These are phyloP conservation scores for Nycticebus coucang DNA, from an alignment of 2,113 vertebrate species.

Conservation along the genomic window DNA sequence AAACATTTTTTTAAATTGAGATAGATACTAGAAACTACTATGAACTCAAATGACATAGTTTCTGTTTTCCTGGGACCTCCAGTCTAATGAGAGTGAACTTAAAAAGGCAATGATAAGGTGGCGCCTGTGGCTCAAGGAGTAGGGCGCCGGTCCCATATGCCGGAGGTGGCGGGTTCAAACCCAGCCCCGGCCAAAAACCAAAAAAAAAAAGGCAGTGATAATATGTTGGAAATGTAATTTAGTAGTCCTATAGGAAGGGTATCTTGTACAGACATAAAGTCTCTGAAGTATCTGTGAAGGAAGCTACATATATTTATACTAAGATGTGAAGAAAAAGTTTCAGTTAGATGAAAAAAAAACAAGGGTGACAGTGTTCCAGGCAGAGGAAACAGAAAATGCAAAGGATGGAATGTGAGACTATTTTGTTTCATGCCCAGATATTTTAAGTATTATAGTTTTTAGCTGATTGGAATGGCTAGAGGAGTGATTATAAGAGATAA, in stretches of 20 bases:
- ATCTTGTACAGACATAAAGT: neutral
- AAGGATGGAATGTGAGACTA: neutral
- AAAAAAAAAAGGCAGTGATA: neutral
- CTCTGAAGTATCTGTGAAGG: slow-evolving; percentile 2
- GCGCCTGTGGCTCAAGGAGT: too few relatives aligned
- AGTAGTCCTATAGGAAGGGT: neutral
- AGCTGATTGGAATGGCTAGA: neutral
- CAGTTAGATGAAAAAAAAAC: neutral
- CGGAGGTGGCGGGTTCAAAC: too few relatives aligned
- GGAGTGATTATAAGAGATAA: neutral
- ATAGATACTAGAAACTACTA: neutral
- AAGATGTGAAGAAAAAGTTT: neutral
- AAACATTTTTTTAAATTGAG: neutral
- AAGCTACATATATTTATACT: neutral
- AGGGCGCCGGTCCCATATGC: too few relatives aligned
- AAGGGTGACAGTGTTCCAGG: neutral
- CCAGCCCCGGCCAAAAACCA: too few relatives aligned
- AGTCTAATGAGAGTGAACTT: neutral
- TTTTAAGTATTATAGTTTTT: neutral
- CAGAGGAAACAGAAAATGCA: neutral
- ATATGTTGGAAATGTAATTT: slow-evolving; percentile 9
- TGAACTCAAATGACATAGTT: neutral
- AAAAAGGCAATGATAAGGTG: slow-evolving; percentile 32
- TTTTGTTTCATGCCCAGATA: neutral
- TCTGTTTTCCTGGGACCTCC: neutral